phyloP scores from a whole-genome alignment of 1,140 invertebrate genomes.

The Panagrolaimus sp. region DNA sequence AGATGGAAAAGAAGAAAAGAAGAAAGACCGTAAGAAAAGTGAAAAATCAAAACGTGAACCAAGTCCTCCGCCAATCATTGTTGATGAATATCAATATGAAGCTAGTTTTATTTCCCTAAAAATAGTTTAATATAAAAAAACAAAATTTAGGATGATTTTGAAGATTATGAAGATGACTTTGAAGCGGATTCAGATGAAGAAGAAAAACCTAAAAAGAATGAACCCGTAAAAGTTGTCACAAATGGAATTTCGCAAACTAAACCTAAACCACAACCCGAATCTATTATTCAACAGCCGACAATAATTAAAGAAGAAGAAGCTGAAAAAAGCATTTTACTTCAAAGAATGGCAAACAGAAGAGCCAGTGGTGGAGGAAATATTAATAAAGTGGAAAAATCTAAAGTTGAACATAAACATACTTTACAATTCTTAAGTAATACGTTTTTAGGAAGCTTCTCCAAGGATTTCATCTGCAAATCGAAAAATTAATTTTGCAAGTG shows the following conservation, averaged over 20 bases:
- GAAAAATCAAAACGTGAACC: neutral
- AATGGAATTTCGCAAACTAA: neutral
- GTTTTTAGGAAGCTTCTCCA: too few species aligned
- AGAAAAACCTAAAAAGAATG: neutral
- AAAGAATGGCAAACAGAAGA: neutral
- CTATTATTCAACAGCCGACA: too few species aligned
- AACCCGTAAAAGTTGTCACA: neutral
- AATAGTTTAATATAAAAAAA: neutral
- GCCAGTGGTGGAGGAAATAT: neutral
- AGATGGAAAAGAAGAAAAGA: neutral
- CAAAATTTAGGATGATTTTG: neutral
- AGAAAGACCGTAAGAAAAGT: neutral
- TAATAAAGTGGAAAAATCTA: neutral
- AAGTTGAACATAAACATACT: too few species aligned
- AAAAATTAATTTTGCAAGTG: conserved; percentile 1
- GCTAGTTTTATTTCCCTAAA: neutral
- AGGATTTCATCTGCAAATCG: neutral
- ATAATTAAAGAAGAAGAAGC: neutral
- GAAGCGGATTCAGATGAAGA: neutral
- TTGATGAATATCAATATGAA: conserved; percentile 13
- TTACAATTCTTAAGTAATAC: too few species aligned
- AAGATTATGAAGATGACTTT: conserved; percentile 10
- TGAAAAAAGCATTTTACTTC: neutral
- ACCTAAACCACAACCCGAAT: too few species aligned
- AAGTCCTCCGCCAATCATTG: neutral